Base-by-base conservation (phyloP, 2,113 vertebrate genomes). In the Hipposideros armiger region DNA sequence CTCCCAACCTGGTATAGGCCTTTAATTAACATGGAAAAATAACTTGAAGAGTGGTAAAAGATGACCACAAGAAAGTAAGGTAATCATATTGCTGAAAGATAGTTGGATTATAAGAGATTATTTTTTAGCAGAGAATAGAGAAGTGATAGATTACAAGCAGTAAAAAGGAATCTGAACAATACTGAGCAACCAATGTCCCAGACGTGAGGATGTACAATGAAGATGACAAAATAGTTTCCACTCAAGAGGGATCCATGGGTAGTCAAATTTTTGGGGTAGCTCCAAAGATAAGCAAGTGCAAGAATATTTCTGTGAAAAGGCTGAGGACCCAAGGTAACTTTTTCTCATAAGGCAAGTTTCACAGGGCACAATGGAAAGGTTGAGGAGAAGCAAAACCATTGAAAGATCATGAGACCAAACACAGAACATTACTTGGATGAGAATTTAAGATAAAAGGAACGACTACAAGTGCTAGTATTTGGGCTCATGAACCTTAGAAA, bases 81-180 rank as follows among this genome's bases (percentile, higher is more conserved):
- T 2, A 87, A 72, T 56, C 47, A 85, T 45, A 87, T 20, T 80
- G 54, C 56, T 87, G 32, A 94, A 91, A 95, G 62, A 50, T 10
- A 77, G 28, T 50, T 87, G 42, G 80, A 20, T 52, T 56, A 69
- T 1, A n/a, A 45, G 60, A 76, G 69, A 69, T 90, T 88, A 73
- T 64, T 95, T 95, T 54, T 60, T 67, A 94, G 36, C 19, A 70
- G 36, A 91, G 72, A 60, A 87, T 1, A 94, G 74, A 92, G 16
- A 88, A 95, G 24, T 73, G n/a, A 80, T 84, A 30, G 67, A 58
- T 87, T 73, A 67, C 58, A 72, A 96, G 42, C 17, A 91, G 54
- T 22, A 83, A 82, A 92, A 78, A 66, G 56, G 13, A 87, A 84
- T 8, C 22, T 84, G 30, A 82, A 82, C 15, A 90, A 86, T 73